These are phyloP conservation scores for Halcyon badia DNA, from an alignment of 2,797 vertebrate genomes.

Conservation along the genomic window DNA sequence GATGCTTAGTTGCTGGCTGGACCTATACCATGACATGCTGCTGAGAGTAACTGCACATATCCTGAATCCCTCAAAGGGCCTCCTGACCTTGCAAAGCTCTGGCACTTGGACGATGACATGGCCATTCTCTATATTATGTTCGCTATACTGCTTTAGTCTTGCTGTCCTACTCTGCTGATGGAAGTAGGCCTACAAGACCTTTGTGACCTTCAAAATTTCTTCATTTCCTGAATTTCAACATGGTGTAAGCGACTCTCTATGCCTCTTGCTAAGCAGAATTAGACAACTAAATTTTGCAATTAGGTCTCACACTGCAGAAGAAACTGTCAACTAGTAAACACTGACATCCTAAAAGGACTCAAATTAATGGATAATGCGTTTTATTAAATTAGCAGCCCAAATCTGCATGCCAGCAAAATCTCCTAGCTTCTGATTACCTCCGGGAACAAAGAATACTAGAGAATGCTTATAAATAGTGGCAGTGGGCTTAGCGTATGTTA, in stretches of 20 bases:
- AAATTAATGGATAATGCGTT: conserved; percentile 47
- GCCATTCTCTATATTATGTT: not conserved
- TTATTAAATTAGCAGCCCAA: conserved; percentile 62
- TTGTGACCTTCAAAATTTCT: not conserved
- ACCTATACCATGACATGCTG: not conserved
- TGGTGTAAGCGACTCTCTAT: not conserved
- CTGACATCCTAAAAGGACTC: conserved; percentile 40
- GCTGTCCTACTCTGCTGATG: not conserved
- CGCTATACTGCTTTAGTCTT: not conserved
- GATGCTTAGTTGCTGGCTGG: not conserved
- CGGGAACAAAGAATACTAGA: conserved; percentile 43
- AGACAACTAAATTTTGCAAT: conserved; percentile 25
- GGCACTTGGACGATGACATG: not conserved
- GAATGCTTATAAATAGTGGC: conserved; percentile 60
- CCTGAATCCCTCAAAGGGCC: not conserved
- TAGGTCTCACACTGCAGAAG: conserved; percentile 10
- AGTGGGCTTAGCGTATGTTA: conserved; percentile 59
- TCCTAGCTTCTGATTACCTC: conserved; percentile 57
- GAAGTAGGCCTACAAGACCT: not conserved
- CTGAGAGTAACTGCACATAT: not conserved
- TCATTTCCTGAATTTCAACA: not conserved
- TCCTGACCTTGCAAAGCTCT: not conserved
- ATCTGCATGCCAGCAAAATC: conserved; percentile 56
- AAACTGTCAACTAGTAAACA: conserved; percentile 45
- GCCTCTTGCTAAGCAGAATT: not conserved